Percentiles rank a stretch among this genome's conserved stretches.
Conservation (phyloP, 2,888 invertebrate species). For the Polyploca ridens region DNA sequence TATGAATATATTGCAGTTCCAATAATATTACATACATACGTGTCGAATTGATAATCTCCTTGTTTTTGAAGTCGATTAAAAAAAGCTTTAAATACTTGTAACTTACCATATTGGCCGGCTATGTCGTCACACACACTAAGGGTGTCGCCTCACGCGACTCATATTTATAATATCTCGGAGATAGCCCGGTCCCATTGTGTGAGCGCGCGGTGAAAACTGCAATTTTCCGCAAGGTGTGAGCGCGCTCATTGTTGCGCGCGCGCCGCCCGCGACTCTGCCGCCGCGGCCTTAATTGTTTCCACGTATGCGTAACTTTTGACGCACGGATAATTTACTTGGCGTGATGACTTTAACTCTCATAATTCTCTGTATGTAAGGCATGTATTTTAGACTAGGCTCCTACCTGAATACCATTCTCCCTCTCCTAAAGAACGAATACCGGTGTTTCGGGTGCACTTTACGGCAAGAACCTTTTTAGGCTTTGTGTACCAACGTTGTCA, state of each 20-base stretch:
- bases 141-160: conserved; percentile 14
- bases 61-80: no score
- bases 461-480: no score
- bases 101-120: neutral
- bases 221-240: conserved; percentile 47
- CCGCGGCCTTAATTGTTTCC: conserved; percentile 27
- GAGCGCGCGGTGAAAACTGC: conserved; percentile 44
- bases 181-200: conserved; percentile 26
- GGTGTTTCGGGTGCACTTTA: no score
- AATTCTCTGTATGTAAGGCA: neutral
- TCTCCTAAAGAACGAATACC: no score
- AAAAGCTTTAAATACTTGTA: neutral
- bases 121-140: conserved; percentile 13
- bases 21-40: no score
- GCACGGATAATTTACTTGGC: conserved; percentile 13
- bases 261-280: neutral
- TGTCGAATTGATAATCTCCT: no score
- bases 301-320: conserved; percentile 19
- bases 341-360: conserved; percentile 13
- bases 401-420: no score
- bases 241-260: conserved; percentile 21
- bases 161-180: conserved; percentile 38
- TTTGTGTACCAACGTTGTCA: no score
- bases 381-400: no score
- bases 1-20: no score